Evolutionary conservation across 2,113 vertebrate genomes (phyloP), one percentile per base, ranked within the genome.

Genomic region (Triplophysa tibetana): DNA sequence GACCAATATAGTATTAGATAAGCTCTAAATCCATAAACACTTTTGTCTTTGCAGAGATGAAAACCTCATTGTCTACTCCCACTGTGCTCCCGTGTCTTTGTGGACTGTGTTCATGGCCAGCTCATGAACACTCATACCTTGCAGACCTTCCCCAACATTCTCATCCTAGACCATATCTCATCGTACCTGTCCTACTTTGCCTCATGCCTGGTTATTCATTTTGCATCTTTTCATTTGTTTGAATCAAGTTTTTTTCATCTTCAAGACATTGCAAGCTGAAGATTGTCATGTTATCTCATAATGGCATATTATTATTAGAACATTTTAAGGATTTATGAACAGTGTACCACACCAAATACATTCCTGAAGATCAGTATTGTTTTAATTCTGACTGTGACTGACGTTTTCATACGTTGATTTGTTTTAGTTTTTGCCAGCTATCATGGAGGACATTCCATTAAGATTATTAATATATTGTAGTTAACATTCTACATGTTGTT

Each of bases 1-100:
- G 70, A 69, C 60, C 58, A 72, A 88, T 85, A 87, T 84, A 90
- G 87, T 33, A 2, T 87, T 80, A 58, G 41, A 2, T n/a, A 65
- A 12, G 66, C 38, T 17, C 5, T 38, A 38, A 38, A 38, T 62
- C 43, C 50, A 65, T 66, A 45, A 45, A 63, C 19, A n/a, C 50
- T 13, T 73, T 23, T 45, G 88, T 92, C 86, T 91, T 86, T 83
- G 84, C 91, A 92, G 90, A 90, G 90, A 88, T 93, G 89, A 92
- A 85, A 86, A 85, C 63, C 86, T 87, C 86, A 69, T 68, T 52
- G 60, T 89, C 81, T 87, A 83, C 81, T 88, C 83, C 86, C 76
- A 86, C 86, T 86, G 68, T 81, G 73, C 73, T 77, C 77, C 68
- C 74, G 64, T 75, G 56, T 76, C 60, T 77, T 52, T 74, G 54